Conservation (phyloP, 2,797 vertebrate genomes). For the Peromyscus melanophrys region DNA sequence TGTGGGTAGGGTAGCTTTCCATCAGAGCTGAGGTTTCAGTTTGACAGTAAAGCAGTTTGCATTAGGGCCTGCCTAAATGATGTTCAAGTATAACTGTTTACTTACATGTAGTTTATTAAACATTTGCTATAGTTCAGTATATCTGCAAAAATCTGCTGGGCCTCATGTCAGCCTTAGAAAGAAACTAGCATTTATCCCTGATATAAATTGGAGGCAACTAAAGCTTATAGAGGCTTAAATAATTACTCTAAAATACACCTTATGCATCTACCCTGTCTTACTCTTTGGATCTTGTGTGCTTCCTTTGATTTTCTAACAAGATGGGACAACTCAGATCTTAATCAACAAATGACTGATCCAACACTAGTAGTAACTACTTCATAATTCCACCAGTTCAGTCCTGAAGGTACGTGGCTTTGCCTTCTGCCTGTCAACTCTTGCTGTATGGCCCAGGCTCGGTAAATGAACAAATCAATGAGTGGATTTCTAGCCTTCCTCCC, state of each 20-base stretch:
- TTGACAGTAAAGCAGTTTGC: background rate
- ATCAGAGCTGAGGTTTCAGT: constrained; percentile 6
- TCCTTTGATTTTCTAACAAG: constrained; percentile 12
- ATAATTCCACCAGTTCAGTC: background rate
- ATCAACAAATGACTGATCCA: constrained; percentile 29
- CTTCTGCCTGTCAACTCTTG: background rate
- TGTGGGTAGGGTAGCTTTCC: background rate
- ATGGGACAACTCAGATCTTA: background rate
- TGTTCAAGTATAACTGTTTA: background rate
- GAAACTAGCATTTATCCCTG: background rate
- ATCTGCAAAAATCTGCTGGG: background rate
- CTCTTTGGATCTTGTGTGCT: background rate
- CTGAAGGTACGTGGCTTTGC: background rate
- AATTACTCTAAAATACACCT: background rate
- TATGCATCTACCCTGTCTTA: background rate
- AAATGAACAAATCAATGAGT: constrained; percentile 12
- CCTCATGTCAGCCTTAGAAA: background rate
- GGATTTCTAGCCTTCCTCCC: constrained; percentile 27
- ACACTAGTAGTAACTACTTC: background rate
- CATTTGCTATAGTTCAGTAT: background rate
- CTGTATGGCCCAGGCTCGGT: background rate
- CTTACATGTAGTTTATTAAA: background rate
- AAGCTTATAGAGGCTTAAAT: constrained; percentile 30
- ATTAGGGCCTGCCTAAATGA: constrained; percentile 27
- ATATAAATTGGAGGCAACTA: constrained; percentile 26